Percentiles rank a stretch among this genome's conserved stretches.
phyloP scores from a whole-genome alignment of 2,797 vertebrate species.

The Pterois miles region DNA sequence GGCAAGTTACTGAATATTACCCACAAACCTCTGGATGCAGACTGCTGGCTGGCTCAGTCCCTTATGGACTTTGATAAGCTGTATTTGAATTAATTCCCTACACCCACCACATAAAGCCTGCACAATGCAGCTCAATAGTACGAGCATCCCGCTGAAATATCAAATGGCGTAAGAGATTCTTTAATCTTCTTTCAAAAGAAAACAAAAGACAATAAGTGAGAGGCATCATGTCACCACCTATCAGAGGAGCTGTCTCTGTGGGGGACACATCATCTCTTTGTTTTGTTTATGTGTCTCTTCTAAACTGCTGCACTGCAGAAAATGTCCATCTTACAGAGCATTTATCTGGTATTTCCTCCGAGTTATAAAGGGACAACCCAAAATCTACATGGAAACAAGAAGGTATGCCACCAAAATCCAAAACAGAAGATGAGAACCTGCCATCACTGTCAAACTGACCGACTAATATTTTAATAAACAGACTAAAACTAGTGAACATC shows the following conservation, averaged over 20 bases:
- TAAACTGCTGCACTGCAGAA: slow-evolving; percentile 57
- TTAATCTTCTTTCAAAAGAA: slow-evolving; percentile 67
- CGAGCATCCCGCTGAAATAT: slow-evolving; percentile 46
- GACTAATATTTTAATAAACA: neutral
- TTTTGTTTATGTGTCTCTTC: slow-evolving; percentile 65
- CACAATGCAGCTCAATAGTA: slow-evolving; percentile 36
- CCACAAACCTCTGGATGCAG: slow-evolving; percentile 49
- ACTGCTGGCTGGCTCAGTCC: slow-evolving; percentile 41
- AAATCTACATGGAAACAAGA: slow-evolving; percentile 27
- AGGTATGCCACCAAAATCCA: neutral
- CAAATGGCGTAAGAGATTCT: slow-evolving; percentile 56
- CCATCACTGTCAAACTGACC: neutral
- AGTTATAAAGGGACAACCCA: slow-evolving; percentile 30
- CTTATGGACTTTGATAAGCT: slow-evolving; percentile 58
- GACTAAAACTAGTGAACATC: neutral
- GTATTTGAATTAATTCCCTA: slow-evolving; percentile 65
- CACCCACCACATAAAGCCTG: slow-evolving; percentile 24
- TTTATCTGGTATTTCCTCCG: slow-evolving; percentile 41
- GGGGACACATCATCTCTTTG: slow-evolving; percentile 57
- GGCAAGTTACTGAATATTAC: slow-evolving; percentile 46
- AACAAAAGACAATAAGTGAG: slow-evolving; percentile 63
- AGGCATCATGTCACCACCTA: slow-evolving; percentile 51
- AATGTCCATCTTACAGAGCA: slow-evolving; percentile 34
- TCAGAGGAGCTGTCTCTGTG: slow-evolving; percentile 60
- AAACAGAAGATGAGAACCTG: neutral